These are phyloP conservation scores for Noturus placidus DNA, from an alignment of 2,113 vertebrate species.

Conservation along the genomic window DNA sequence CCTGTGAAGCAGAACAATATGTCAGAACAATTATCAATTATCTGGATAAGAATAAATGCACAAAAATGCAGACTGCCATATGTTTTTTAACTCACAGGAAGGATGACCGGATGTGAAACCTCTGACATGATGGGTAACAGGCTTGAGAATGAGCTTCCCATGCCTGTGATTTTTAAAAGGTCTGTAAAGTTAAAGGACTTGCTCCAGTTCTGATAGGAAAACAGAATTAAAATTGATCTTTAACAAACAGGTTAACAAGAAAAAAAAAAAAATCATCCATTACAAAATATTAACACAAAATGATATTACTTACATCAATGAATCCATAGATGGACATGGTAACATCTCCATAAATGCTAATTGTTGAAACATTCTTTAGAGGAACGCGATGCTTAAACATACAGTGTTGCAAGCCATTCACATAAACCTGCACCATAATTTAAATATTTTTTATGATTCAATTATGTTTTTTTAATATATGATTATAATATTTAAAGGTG, in stretches of 20 bases:
- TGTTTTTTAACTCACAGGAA: background rate
- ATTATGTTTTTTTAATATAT: background rate
- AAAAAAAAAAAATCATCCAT: background rate
- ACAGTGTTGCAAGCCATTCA: conserved; percentile 10
- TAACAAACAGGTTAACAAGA: background rate
- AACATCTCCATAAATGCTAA: conserved; percentile 9
- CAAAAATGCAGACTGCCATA: background rate
- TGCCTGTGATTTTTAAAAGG: background rate
- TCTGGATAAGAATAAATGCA: background rate
- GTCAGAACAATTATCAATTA: no score
- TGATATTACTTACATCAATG: conserved; percentile 8
- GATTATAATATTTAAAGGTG: background rate
- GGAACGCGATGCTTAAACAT: conserved; percentile 14
- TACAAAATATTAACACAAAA: background rate
- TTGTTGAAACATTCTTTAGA: background rate
- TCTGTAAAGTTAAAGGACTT: background rate
- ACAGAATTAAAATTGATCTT: background rate
- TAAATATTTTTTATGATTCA: background rate
- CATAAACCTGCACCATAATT: background rate
- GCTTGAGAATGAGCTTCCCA: background rate
- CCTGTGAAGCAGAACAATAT: background rate
- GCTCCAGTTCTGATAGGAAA: conserved; percentile 6
- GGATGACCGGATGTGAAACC: background rate
- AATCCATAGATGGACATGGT: background rate
- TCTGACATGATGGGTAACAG: background rate